Evolutionary conservation across 92 coral and sea anemone species (phyloP).

Genomic region (Blastomussa wellsi): DNA sequence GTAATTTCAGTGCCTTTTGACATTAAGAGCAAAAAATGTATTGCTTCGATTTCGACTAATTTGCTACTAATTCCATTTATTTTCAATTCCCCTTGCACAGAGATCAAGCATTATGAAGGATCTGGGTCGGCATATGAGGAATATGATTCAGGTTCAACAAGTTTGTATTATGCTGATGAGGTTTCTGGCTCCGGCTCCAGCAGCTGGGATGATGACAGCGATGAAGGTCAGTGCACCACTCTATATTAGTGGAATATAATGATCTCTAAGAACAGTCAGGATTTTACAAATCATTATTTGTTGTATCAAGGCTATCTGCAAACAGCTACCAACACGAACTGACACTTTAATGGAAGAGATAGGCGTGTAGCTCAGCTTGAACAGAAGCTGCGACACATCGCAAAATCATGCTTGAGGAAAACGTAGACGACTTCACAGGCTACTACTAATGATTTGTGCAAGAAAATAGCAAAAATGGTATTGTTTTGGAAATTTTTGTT

Average conservation of each 20-base stretch:
- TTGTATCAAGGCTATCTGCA: background rate
- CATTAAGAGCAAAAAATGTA: background rate
- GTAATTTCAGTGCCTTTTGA: background rate
- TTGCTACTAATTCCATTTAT: background rate
- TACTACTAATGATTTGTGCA: background rate
- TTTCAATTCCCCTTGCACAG: background rate
- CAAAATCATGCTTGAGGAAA: no score
- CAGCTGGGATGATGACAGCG: constrained; percentile 24
- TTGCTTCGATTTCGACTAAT: background rate
- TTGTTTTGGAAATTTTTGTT: background rate
- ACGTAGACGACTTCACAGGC: no score
- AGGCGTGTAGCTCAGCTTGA: no score
- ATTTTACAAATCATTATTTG: background rate
- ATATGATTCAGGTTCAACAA: constrained; percentile 41
- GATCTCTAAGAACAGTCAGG: background rate
- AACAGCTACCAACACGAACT: background rate
- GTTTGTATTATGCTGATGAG: constrained; percentile 53
- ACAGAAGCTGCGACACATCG: background rate
- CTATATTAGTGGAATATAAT: background rate
- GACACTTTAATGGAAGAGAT: background rate
- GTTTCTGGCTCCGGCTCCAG: constrained; percentile 54
- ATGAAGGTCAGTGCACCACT: background rate
- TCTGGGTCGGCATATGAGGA: constrained; percentile 50
- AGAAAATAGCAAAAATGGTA: background rate
- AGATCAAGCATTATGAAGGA: constrained; percentile 36